phyloP scores from a whole-genome alignment of 2,797 vertebrate species.

The Myoxocephalus aenaeus region DNA sequence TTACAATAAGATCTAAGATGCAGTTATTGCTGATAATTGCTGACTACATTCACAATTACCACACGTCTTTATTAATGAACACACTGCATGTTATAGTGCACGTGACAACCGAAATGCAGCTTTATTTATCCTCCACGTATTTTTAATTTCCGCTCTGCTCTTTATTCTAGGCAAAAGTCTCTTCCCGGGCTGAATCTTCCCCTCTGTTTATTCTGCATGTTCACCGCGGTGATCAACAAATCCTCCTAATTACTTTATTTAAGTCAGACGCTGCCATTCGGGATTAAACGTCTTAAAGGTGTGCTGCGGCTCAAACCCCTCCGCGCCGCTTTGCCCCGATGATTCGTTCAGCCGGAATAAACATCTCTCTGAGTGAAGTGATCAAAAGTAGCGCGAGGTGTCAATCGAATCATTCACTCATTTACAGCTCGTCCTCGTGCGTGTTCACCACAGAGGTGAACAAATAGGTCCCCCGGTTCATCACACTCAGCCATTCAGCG shows the following conservation, averaged over 20 bases:
- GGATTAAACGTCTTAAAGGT: slow-evolving; percentile 53
- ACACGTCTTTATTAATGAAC: neutral
- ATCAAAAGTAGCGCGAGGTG: slow-evolving; percentile 81
- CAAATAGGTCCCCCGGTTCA: slow-evolving; percentile 22
- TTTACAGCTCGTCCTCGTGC: slow-evolving; percentile 46
- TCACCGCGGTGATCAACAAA: slow-evolving; percentile 66
- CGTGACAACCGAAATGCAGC: neutral
- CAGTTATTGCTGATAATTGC: neutral
- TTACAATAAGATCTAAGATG: neutral
- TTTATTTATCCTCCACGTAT: neutral
- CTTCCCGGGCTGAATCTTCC: neutral
- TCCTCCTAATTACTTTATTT: slow-evolving; percentile 84
- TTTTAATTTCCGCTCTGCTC: neutral
- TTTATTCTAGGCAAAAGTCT: neutral
- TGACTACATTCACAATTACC: neutral
- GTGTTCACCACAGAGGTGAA: slow-evolving; percentile 20
- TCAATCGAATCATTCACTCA: slow-evolving; percentile 82
- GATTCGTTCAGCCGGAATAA: slow-evolving; percentile 83
- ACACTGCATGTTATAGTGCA: neutral
- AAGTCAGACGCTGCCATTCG: slow-evolving; percentile 69
- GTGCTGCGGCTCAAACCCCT: slow-evolving; percentile 61
- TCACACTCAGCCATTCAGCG: slow-evolving; percentile 43
- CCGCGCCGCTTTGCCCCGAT: slow-evolving; percentile 71
- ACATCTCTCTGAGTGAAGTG: slow-evolving; percentile 71
- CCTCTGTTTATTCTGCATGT: slow-evolving; percentile 57